Base-by-base conservation (phyloP, 2,888 invertebrate genomes). In the Bhutanitis thaidina region DNA sequence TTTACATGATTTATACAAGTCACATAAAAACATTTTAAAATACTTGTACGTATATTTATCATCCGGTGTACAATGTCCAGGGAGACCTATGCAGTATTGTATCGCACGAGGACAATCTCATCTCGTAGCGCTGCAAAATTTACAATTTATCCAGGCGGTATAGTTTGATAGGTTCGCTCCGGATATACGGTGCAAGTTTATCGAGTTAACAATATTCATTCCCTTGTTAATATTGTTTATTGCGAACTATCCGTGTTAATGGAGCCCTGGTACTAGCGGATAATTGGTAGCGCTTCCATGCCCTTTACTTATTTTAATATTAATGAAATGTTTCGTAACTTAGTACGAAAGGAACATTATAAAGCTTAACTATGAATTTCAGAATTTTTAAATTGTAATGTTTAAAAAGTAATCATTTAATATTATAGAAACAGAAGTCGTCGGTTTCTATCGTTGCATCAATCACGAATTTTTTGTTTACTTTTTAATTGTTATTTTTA, bases 101-200 rank as follows among this genome's bases (percentile, higher is more conserved):
- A 39, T 44, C n/a, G 44, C 10, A 27, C 15, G 43, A 43, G 14
- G 43, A 2, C 43, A 49, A 43, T 49, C 43, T 34, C 32, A 38
- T 29, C 12, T 32, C 34, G 41, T 3, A 39, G 14, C 38, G 34
- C 43, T 43, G 7, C 34, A 25, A 34, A 34, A 32, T 47, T 16
- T 40, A 38, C 13, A 32, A 27, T 40, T 40, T 35, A 47, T 12
- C 9, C 12, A 1, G 7, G 34, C n/a, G 27, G 27, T 27, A 8
- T 27, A 27, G 1, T n/a, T 12, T 5, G 12, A 34, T 34, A 5
- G 34, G 5, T 34, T 1, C 12, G 12, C 13, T 34, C 5, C 15
- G 13, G 15, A 15, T 36, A 20, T n/a, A 20, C 20, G 16, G 14
- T 20, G 20, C 12, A 34, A 8, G 36, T n/a, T 43, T 12, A 44